Conservation (phyloP, 2,113 vertebrate genomes). For the Neogale vison region DNA sequence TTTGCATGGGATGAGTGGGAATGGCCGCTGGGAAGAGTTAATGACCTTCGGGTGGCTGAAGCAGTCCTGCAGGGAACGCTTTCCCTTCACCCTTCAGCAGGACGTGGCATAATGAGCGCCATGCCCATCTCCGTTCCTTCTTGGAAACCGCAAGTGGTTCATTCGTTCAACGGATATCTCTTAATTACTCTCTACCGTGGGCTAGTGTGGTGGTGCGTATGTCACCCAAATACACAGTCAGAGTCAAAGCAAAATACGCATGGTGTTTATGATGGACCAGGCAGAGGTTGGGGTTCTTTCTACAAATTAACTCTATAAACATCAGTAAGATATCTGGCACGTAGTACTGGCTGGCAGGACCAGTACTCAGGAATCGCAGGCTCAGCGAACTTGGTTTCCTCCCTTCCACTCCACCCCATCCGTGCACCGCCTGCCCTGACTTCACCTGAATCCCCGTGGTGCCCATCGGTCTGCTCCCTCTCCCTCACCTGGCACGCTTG, state of each 20-base stretch:
- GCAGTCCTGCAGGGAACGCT: neutral
- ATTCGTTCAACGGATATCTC: neutral
- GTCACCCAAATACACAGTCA: neutral
- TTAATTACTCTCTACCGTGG: neutral
- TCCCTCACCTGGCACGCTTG: neutral
- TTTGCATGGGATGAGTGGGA: neutral
- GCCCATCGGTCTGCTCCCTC: neutral
- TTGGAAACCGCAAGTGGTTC: conserved; percentile 12
- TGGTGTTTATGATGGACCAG: neutral
- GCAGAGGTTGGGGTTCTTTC: neutral
- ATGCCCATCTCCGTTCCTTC: neutral
- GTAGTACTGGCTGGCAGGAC: neutral
- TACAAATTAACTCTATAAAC: neutral
- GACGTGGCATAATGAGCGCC: neutral
- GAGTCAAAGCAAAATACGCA: neutral
- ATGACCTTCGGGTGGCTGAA: neutral
- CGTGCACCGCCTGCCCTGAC: neutral
- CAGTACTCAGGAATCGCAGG: neutral
- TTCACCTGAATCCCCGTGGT: neutral
- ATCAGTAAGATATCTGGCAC: neutral
- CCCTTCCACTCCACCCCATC: neutral
- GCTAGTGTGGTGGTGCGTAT: neutral
- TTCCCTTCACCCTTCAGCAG: neutral
- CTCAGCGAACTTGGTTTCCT: neutral
- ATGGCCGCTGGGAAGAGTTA: neutral